Evolutionary conservation across 2,888 invertebrate genomes (phyloP).

Genomic region (Neoascia interrupta): DNA sequence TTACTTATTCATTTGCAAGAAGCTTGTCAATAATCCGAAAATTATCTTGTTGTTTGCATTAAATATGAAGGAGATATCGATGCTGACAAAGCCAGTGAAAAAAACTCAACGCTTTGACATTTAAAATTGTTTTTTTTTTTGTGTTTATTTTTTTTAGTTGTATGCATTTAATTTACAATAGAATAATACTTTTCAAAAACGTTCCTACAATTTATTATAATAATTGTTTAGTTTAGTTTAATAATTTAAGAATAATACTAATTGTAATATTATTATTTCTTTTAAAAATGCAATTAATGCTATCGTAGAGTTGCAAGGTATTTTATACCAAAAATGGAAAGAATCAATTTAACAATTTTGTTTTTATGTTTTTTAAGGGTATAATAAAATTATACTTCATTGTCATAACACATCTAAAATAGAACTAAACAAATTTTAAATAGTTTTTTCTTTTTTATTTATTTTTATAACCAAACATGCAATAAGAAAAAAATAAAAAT

Average conservation of each 20-base stretch:
- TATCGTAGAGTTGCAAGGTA: constrained; percentile 55
- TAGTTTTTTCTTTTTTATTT: constrained; percentile 6
- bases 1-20: too few relatives aligned
- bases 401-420: constrained; percentile 23
- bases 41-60: too few relatives aligned
- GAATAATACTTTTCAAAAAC: constrained; percentile 66
- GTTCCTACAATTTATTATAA: constrained; percentile 54
- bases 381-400: constrained; percentile 30
- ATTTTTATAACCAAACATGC: too few relatives aligned
- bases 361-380: background rate
- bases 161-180: constrained; percentile 65
- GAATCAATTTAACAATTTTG: constrained; percentile 37
- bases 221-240: constrained; percentile 29
- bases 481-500: constrained; percentile 26
- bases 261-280: constrained; percentile 28
- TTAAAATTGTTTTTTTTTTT: constrained; percentile 52
- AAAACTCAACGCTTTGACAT: constrained; percentile 30
- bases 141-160: constrained; percentile 26
- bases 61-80: too few relatives aligned
- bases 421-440: background rate
- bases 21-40: too few relatives aligned
- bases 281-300: constrained; percentile 39
- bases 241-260: constrained; percentile 65
- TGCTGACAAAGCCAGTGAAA: too few relatives aligned
- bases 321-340: constrained; percentile 57